Evolutionary conservation across 2,888 invertebrate species (phyloP), one percentile per base, ranked within the genome.

Genomic region (Halocaridina rubra): DNA sequence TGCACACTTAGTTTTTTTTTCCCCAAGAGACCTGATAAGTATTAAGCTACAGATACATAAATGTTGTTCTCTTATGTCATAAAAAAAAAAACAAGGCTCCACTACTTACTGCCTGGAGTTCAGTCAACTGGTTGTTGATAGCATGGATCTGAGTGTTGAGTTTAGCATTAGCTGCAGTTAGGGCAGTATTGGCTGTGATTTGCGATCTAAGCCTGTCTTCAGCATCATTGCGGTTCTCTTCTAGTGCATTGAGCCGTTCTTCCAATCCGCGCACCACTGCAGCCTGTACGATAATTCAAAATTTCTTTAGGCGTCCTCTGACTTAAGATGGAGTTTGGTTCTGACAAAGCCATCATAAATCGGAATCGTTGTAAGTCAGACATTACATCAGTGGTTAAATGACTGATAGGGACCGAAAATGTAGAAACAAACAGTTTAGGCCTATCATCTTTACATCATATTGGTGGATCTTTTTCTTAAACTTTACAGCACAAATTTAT

Each of bases 191-290:
- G 16, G 75, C 24, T 8, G 67, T 67, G 5, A 75, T 46, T 29
- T 81, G 75, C 27, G 29, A 30, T 29, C 75, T 22, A 27, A 81
- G 74, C 13, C 81, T 33, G 29, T 81, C 81, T 19, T 81, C 81
- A 30, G 74, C 81, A 19, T 81, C 81, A 39, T 75, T 59, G 30
- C 74, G 75, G 22, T 75, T 81, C 19, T 81, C 75, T 46, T 81
- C 81, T 46, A 75, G 74, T 7, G 72, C 61, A 10, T 33, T 32
- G 8, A 80, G 59, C 5, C 57, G 80, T 59, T 80, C 61, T 27
- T 80, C 80, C 39, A 80, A 24, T 16, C 80, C 80, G 30, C 39
- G 72, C 27, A 72, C 59, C 16, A 80, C 27, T 16, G 72, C 27
- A 32, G 16, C 24, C 80, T 80, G 30, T 13, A 57, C 32, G 19